A percentile compares a stretch with the other conserved stretches of the same genome.
phyloP scores from a whole-genome alignment of 2,797 vertebrate genomes.

The Rhyacichthys aspro region DNA sequence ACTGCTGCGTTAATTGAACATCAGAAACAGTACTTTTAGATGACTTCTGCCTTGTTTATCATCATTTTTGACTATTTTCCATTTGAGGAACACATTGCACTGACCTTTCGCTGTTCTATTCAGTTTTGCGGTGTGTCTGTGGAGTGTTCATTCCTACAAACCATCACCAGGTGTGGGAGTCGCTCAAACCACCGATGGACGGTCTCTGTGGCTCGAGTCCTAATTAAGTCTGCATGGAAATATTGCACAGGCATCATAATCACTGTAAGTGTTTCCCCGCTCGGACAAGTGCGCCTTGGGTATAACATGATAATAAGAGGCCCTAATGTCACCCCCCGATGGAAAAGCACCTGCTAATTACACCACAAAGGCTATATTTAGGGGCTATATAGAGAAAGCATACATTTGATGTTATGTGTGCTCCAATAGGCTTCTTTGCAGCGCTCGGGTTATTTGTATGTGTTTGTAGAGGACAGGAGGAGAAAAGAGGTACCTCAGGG shows the following conservation, averaged over 20 bases:
- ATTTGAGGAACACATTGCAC: too few species aligned
- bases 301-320: conserved; percentile 48
- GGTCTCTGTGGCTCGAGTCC: conserved; percentile 51
- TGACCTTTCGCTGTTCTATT: not conserved
- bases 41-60: too few species aligned
- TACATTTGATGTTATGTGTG: conserved; percentile 2
- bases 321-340: conserved; percentile 41
- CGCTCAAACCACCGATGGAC: conserved; percentile 53
- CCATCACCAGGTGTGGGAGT: conserved; percentile 56
- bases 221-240: conserved; percentile 61
- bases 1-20: too few species aligned
- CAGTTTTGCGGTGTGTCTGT: too few species aligned
- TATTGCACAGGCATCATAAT: conserved; percentile 41
- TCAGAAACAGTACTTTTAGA: too few species aligned
- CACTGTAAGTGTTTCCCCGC: conserved; percentile 66
- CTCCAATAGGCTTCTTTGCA: conserved; percentile 20
- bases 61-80: too few species aligned
- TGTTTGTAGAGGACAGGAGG: conserved; percentile 27
- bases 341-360: conserved; percentile 51
- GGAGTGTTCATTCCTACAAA: conserved; percentile 11
- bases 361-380: conserved; percentile 44
- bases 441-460: conserved; percentile 24
- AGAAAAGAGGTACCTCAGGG: conserved; percentile 17
- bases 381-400: conserved; percentile 10
- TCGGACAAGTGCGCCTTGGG: conserved; percentile 52